Evolutionary conservation across 2,113 vertebrate genomes (phyloP).

Genomic region (Phaethornis superciliosus): DNA sequence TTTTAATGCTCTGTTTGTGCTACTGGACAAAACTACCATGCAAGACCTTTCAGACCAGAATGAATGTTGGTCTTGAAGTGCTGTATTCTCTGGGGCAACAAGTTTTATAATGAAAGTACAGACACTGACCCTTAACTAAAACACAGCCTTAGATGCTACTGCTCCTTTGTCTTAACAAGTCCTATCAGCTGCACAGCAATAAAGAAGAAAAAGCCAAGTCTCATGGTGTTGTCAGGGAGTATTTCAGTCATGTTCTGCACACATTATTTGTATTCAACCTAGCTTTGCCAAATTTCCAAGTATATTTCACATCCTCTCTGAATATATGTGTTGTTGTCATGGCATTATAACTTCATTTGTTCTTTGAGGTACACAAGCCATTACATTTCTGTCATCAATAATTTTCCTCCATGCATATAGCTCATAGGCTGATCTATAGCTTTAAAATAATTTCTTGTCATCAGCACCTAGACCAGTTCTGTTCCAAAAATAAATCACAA

Average conservation of each 20-base stretch:
- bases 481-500: background rate
- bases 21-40: background rate
- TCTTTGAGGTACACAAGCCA: slow-evolving; percentile 32
- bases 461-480: background rate
- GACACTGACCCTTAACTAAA: slow-evolving; percentile 31
- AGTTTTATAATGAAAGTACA: slow-evolving; percentile 15
- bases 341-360: slow-evolving; percentile 15
- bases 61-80: background rate
- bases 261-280: slow-evolving; percentile 4
- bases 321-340: slow-evolving; percentile 48
- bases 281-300: slow-evolving; percentile 50
- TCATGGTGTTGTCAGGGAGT: background rate
- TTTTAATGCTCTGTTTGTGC: background rate
- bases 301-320: slow-evolving; percentile 30
- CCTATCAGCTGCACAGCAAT: background rate
- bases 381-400: slow-evolving; percentile 47
- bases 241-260: slow-evolving; percentile 34
- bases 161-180: background rate
- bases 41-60: background rate
- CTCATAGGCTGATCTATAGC: background rate
- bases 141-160: slow-evolving; percentile 12
- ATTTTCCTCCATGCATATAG: slow-evolving; percentile 20
- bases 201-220: slow-evolving; percentile 53
- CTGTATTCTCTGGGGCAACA: slow-evolving; percentile 12
- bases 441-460: slow-evolving; percentile 9